phyloP scores from a whole-genome alignment of 2,888 invertebrate species.

The Abscondita cerata region DNA sequence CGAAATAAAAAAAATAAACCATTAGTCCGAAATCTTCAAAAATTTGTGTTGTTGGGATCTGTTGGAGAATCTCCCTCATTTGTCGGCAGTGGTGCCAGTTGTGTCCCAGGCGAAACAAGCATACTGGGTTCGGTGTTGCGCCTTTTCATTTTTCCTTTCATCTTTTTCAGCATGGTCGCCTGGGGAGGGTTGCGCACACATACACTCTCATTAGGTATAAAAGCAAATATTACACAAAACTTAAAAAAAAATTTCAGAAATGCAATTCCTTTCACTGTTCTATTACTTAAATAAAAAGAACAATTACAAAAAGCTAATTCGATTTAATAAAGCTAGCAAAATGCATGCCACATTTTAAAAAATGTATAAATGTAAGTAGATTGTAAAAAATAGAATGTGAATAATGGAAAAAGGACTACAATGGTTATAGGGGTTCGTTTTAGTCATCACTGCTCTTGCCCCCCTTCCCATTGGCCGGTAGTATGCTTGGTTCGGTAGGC shows the following conservation, averaged over 20 bases:
- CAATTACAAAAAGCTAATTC: constrained; percentile 17
- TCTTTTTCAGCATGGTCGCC: constrained; percentile 99
- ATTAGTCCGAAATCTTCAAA: constrained; percentile 45
- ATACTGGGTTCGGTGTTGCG: constrained; percentile 90
- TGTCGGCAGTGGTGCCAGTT: constrained; percentile 59
- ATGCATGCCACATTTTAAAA: constrained; percentile 28
- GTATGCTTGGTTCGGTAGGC: constrained; percentile 82
- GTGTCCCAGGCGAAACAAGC: constrained; percentile 63
- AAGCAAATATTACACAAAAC: constrained; percentile 26
- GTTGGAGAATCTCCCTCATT: constrained; percentile 60
- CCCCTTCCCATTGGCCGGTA: constrained; percentile 74
- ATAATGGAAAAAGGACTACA: constrained; percentile 23
- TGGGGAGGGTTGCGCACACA: constrained; percentile 64
- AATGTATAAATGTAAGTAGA: constrained; percentile 7
- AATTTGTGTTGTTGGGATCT: constrained; percentile 57
- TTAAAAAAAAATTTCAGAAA: constrained; percentile 23
- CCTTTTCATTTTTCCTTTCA: constrained; percentile 94
- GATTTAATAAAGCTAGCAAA: constrained; percentile 33
- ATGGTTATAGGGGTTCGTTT: constrained; percentile 52
- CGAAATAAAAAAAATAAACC: constrained; percentile 17
- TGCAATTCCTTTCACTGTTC: constrained; percentile 19
- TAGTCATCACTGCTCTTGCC: constrained; percentile 69
- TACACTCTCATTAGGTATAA: constrained; percentile 30
- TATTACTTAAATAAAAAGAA: constrained; percentile 15
- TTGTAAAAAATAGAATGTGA: constrained; percentile 17